These are phyloP conservation scores for Cataglyphis altisquamis DNA, from an alignment of 2,888 invertebrate species.

Conservation along the genomic window DNA sequence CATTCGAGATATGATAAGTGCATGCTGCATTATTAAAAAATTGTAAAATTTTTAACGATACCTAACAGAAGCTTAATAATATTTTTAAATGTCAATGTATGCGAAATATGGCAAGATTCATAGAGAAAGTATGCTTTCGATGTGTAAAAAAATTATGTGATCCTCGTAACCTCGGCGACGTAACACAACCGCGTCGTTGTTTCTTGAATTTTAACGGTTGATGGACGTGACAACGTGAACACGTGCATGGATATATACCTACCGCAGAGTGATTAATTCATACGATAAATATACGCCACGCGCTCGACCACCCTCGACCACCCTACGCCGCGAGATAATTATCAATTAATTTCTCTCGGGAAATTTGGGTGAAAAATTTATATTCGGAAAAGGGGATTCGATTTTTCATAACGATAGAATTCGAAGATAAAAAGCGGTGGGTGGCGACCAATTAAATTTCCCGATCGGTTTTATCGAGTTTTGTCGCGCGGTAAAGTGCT, in stretches of 20 bases:
- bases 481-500: slow-evolving; percentile 11
- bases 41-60: background rate
- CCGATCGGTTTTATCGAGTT: slow-evolving; percentile 45
- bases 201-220: slow-evolving; percentile 32
- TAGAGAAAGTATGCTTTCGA: background rate
- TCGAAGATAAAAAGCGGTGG: background rate
- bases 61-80: too few relatives aligned
- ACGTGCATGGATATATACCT: background rate
- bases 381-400: background rate
- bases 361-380: slow-evolving; percentile 38
- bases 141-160: background rate
- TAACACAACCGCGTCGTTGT: background rate
- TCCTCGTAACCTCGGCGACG: background rate
- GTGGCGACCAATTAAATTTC: slow-evolving; percentile 45
- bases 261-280: slow-evolving; percentile 54
- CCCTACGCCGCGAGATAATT: slow-evolving; percentile 49
- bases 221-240: slow-evolving; percentile 12
- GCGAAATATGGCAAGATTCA: background rate
- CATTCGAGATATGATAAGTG: background rate
- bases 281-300: slow-evolving; percentile 60
- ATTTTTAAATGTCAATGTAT: background rate
- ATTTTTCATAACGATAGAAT: slow-evolving; percentile 26
- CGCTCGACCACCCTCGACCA: slow-evolving; percentile 11
- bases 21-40: background rate
- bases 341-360: slow-evolving; percentile 55